Base-by-base conservation (phyloP, 1,140 invertebrate genomes). In the Chironomus striatipennis region DNA sequence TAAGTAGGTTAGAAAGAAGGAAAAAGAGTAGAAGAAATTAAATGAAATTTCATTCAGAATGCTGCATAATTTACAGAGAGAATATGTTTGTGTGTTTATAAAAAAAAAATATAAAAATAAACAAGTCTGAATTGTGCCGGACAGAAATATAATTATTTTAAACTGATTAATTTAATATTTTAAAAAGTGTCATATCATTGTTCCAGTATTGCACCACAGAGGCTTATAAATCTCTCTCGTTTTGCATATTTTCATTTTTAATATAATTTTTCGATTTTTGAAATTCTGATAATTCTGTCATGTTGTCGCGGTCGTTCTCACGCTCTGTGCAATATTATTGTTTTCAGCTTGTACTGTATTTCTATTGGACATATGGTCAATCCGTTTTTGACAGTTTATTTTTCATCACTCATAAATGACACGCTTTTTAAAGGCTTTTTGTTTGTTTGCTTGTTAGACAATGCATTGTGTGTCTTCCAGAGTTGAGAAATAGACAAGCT, bases 91-190 rank as follows among this genome's bases (percentile, higher is more conserved):
- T n/a, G n/a, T n/a, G n/a, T n/a, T n/a, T n/a, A n/a, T n/a, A n/a
- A 34, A 34, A 34, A 34, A 34, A 34, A 34, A 34, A 34, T 34
- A 34, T 34, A 34, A 34, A 34, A 2, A 34, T 34, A 15, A 5
- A 57, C n/a, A 57, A 57, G 47, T 47, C 47, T 5, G 47, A n/a
- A 57, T 12, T 57, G n/a, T 34, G 47, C 47, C 4, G 12, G 47
- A 57, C 12, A 57, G 12, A 57, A 57, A 57, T n/a, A 57, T n/a
- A 57, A 57, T 57, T n/a, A 10, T n/a, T n/a, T 57, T 34, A 34
- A 57, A n/a, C 47, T n/a, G 47, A n/a, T n/a, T 57, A n/a, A 57
- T 57, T 57, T 57, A n/a, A n/a, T n/a, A 57, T 57, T 57, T 57
- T 15, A 57, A 10, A 57, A 57, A 57, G 2, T 34, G 24, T 34